Evolutionary conservation across 1,140 invertebrate species (phyloP), one percentile per base, ranked within the genome.

Genomic region (Magallana ariakensis): DNA sequence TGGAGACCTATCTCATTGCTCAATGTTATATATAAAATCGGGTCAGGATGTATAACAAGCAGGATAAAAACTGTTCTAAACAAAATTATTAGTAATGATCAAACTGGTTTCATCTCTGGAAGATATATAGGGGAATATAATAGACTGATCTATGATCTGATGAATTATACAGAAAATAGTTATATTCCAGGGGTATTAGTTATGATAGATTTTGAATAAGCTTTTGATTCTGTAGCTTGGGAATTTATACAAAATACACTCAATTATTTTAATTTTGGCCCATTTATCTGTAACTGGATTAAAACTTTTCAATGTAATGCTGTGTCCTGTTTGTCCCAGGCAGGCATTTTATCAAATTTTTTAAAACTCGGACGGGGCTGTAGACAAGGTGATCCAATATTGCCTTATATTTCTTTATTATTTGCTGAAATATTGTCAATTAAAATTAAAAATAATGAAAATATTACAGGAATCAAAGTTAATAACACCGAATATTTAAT

Each of bases 301-400:
- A 46, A 83, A 83, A 87, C 19, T 0, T 80, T 89, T 46, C 66
- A 89, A 54, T 80, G 54, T 1, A 85, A 83, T 82, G 75, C 80
- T 57, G 83, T 58, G 53, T 81, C 86, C 15, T 56, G 66, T 56
- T 46, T 89, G 19, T 75, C 82, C 75, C 60, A 83, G 80, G 62
- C 75, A 15, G 83, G 86, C 15, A 70, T 75, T 56, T 46, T 60
- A 83, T 85, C 84, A 57, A 10, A 83, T n/a, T 84, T 80, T 22
- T 80, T 88, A 11, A 19, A 53, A 7, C 66, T 85, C 19, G 80
- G 54, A 1, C 66, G 66, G 22, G 84, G 85, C 19, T 89, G 85
- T 75, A 54, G 84, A 60, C 88, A 87, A 80, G 88, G 85, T 7
- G 88, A 89, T 70, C 57, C 85, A 1, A 62, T 89, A 2, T 86